Evolutionary conservation across 37 sponge, comb jelly and placozoan species (phyloP).

Genomic region (Chondrosia reniformis): DNA sequence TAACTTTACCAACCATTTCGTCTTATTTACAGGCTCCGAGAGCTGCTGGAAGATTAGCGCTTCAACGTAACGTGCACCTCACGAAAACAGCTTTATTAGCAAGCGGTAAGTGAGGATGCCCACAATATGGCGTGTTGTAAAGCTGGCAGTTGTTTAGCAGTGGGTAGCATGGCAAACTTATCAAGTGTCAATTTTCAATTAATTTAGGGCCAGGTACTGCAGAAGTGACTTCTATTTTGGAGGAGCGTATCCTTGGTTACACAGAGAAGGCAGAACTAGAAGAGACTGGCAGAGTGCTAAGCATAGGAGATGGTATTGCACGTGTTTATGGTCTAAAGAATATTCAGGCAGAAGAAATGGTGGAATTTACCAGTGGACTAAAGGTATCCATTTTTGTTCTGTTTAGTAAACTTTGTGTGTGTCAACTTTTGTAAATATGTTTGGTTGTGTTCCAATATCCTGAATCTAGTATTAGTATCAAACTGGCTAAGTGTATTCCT

Average conservation of each 20-base stretch:
- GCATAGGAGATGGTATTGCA: constrained; percentile 98
- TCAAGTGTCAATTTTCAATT: neutral
- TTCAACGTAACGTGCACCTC: neutral
- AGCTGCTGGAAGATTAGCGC: neutral
- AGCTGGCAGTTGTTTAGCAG: no score
- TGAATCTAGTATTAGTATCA: neutral
- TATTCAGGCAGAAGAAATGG: constrained; percentile 99
- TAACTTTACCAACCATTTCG: neutral
- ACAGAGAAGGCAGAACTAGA: constrained; percentile 83
- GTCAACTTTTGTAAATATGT: neutral
- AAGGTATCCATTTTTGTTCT: constrained; percentile 77
- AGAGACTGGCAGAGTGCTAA: constrained; percentile 97
- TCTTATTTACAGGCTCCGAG: constrained; percentile 1
- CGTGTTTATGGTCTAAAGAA: constrained; percentile 99
- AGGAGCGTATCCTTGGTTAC: constrained; percentile 88
- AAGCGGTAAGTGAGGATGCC: neutral
- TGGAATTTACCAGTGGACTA: constrained; percentile 93
- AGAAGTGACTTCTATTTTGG: constrained; percentile 93
- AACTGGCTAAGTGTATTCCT: no score
- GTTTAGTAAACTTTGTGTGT: neutral
- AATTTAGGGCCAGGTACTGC: constrained; percentile 51
- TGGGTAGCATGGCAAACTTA: neutral
- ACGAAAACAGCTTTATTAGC: neutral
- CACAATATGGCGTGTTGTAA: no score
- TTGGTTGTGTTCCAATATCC: neutral